Conservation (phyloP, 1,140 invertebrate genomes). For the Cepaea nemoralis region DNA sequence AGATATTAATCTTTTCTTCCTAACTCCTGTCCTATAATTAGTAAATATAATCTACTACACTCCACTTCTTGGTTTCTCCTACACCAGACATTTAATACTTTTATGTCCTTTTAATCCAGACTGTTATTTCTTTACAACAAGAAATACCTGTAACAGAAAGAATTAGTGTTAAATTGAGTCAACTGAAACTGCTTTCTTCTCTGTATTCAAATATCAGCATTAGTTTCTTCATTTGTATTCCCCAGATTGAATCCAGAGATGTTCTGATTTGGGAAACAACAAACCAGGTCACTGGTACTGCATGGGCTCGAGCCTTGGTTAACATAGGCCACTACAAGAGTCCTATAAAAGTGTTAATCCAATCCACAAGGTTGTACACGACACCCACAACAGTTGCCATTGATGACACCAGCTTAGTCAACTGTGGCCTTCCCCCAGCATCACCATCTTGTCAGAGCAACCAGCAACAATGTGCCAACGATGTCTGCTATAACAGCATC, state of each 20-base stretch:
- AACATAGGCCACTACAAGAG: slow-evolving; percentile 26
- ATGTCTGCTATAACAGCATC: slow-evolving; percentile 56
- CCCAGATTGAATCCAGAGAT: slow-evolving; percentile 28
- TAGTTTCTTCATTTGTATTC: not conserved
- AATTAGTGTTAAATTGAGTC: too few relatives aligned
- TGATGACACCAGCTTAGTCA: slow-evolving; percentile 37
- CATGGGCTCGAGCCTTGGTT: slow-evolving; percentile 20
- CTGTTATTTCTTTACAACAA: too few relatives aligned
- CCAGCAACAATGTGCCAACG: slow-evolving; percentile 18
- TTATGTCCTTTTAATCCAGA: not conserved
- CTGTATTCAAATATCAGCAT: not conserved
- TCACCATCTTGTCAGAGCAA: not conserved
- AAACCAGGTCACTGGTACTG: not conserved
- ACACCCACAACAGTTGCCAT: slow-evolving; percentile 19
- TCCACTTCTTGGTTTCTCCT: too few relatives aligned
- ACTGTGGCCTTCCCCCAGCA: not conserved
- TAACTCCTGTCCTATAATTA: too few relatives aligned
- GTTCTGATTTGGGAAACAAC: slow-evolving; percentile 19
- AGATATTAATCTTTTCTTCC: too few relatives aligned
- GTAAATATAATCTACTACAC: too few relatives aligned
- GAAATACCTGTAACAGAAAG: too few relatives aligned
- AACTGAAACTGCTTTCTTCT: too few relatives aligned
- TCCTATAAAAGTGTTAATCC: slow-evolving; percentile 14
- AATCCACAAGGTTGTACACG: slow-evolving; percentile 13
- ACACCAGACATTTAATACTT: too few relatives aligned